Percentiles rank a stretch among this genome's conserved stretches.
Conservation (phyloP, 2,888 invertebrate genomes). For the Ariolimax columbianus region DNA sequence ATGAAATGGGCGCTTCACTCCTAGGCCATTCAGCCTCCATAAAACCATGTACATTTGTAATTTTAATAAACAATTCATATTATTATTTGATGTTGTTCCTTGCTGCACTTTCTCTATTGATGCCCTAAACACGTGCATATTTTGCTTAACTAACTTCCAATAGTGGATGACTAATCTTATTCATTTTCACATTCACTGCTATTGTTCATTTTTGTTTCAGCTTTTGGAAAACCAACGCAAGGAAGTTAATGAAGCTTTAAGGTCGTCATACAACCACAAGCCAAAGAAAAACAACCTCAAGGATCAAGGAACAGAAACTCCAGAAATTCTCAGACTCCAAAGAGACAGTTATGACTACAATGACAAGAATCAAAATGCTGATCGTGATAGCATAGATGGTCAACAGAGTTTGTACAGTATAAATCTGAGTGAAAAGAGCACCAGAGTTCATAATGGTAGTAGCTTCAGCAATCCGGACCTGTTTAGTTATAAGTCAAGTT, state of each 20-base stretch:
- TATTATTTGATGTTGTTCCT: too few species aligned
- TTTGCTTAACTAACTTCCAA: too few species aligned
- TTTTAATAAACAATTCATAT: too few species aligned
- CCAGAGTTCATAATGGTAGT: neutral
- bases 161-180: too few species aligned
- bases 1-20: too few species aligned
- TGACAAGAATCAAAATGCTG: neutral
- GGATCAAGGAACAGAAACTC: slow-evolving; percentile 17
- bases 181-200: neutral
- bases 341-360: neutral
- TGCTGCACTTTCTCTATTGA: too few species aligned
- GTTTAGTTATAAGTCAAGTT: neutral
- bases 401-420: neutral
- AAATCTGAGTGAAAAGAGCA: neutral
- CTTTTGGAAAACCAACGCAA: slow-evolving; percentile 66
- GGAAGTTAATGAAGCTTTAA: slow-evolving; percentile 50
- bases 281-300: neutral
- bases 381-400: neutral
- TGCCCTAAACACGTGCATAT: too few species aligned
- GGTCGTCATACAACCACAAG: neutral
- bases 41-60: too few species aligned
- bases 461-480: neutral
- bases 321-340: neutral
- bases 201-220: slow-evolving; percentile 56
- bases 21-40: too few species aligned